These are phyloP conservation scores for Aurelia aurita complex sp. Pacific DNA, from an alignment of 30 jellyfish, hydroid and myxozoan genomes.

Conservation along the genomic window DNA sequence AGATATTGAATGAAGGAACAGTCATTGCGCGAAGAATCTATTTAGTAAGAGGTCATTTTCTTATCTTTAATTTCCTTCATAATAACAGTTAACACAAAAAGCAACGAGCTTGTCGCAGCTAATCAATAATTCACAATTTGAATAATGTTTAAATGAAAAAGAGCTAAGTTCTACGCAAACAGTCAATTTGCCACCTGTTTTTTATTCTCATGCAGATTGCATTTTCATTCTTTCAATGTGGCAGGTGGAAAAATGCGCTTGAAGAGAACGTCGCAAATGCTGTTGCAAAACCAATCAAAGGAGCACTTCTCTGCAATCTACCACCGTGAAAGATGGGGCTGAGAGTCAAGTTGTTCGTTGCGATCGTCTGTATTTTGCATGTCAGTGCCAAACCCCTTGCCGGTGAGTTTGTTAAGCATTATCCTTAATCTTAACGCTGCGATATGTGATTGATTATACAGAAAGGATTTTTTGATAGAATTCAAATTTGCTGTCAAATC, in stretches of 20 bases:
- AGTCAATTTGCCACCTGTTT: slow-evolving; percentile 51
- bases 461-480: too few species aligned
- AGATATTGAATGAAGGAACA: too few species aligned
- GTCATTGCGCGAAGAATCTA: too few species aligned
- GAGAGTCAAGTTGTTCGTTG: slow-evolving; percentile 15
- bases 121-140: slow-evolving; percentile 30
- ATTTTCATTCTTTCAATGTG: background rate
- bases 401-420: slow-evolving; percentile 9
- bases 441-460: too few species aligned
- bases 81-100: too few species aligned
- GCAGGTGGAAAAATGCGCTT: slow-evolving; percentile 44
- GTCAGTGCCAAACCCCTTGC: slow-evolving; percentile 73
- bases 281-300: background rate
- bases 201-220: slow-evolving; percentile 48
- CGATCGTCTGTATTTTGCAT: slow-evolving; percentile 30
- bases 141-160: background rate
- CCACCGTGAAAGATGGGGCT: slow-evolving; percentile 8
- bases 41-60: too few species aligned
- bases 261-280: slow-evolving; percentile 1
- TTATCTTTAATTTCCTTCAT: too few species aligned
- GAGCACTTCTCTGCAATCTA: background rate
- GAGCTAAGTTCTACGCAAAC: slow-evolving; percentile 6
- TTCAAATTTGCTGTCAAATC: too few species aligned
- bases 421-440: too few species aligned
- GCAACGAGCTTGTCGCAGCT: background rate